phyloP scores from a whole-genome alignment of 37 sponge, comb jelly and placozoan species.

The Amphimedon queenslandica region DNA sequence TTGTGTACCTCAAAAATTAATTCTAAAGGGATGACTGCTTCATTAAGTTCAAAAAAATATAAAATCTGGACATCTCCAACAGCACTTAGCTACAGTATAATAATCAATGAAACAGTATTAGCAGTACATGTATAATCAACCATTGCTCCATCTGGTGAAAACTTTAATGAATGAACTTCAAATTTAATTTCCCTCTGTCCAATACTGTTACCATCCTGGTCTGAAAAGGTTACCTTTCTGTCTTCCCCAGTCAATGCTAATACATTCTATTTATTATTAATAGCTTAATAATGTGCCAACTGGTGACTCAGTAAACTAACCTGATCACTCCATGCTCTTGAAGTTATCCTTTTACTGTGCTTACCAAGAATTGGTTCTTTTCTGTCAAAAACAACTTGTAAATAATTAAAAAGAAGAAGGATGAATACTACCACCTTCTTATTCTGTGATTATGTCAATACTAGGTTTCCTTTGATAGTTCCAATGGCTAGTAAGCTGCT shows the following conservation, averaged over 20 bases:
- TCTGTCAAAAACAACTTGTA: constrained; percentile 13
- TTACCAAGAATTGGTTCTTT: constrained; percentile 93
- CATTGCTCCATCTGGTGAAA: not conserved
- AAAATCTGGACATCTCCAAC: constrained; percentile 58
- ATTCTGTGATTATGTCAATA: constrained; percentile 92
- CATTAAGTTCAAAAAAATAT: constrained; percentile 86
- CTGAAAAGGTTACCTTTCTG: constrained; percentile 72
- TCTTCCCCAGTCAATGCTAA: constrained; percentile 94
- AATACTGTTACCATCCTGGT: constrained; percentile 87
- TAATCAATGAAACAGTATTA: not conserved
- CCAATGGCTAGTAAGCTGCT: constrained; percentile 79
- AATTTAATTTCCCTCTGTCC: constrained; percentile 10
- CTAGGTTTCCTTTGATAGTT: constrained; percentile 90
- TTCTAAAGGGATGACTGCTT: constrained; percentile 79
- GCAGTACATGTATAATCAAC: not conserved
- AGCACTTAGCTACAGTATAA: not conserved
- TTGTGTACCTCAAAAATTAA: constrained; percentile 82
- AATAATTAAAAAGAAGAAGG: not conserved
- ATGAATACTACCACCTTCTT: constrained; percentile 32
- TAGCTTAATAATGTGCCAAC: not conserved
- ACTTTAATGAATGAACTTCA: not conserved
- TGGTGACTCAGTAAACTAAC: no score
- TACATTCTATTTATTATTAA: constrained; percentile 58
- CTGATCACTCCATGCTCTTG: no score
- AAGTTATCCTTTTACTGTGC: no score